Base-by-base conservation (phyloP, 2,797 vertebrate species). In the Intellagama lesueurii region DNA sequence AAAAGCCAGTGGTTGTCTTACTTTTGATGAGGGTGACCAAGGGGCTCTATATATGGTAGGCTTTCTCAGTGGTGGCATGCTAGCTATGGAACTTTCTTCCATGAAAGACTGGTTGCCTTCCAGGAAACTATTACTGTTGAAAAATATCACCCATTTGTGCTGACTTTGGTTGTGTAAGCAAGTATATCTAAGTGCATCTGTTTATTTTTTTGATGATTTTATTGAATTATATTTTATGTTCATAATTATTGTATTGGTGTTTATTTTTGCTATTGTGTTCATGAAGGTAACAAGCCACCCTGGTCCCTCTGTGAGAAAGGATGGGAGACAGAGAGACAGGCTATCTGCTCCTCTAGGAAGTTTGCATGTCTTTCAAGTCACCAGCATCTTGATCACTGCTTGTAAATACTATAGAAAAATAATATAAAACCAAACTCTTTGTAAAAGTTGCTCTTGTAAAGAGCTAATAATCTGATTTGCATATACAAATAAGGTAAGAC, bases 401-500 rank as follows among this genome's bases (percentile, higher is more conserved):
- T 52, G 6, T 69, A 52, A 81, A 72, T 24, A 56, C 7, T 30
- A 69, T 11, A 79, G 16, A 17, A 5, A 68, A 68, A 26, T 26
- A 83, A 30, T n/a, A 35, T 17, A 78, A 76, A 64, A 64, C 30
- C 9, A 11, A 3, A 86, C 40, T 66, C 28, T 3, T 66, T 44
- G 56, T 77, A 44, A n/a, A 66, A 56, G 28, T 22, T 66, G 7
- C 35, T 22, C 1, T 28, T 68, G 52, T 66, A 82, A 81, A n/a
- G 7, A 81, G 68, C 40, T 7, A 81, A 44, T 52, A 60, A 40
- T 70, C 60, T 87, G 73, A 90, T 78, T 78, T 70, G 49, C 12
- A 81, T 80, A 87, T 81, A 83, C 24, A 69, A 22, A 28, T 69
- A 79, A 78, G 60, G 4, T 75, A 87, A 81, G 47, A 73, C 32